Base-by-base conservation (phyloP, 2,797 vertebrate species). In the Amniataba percoides region DNA sequence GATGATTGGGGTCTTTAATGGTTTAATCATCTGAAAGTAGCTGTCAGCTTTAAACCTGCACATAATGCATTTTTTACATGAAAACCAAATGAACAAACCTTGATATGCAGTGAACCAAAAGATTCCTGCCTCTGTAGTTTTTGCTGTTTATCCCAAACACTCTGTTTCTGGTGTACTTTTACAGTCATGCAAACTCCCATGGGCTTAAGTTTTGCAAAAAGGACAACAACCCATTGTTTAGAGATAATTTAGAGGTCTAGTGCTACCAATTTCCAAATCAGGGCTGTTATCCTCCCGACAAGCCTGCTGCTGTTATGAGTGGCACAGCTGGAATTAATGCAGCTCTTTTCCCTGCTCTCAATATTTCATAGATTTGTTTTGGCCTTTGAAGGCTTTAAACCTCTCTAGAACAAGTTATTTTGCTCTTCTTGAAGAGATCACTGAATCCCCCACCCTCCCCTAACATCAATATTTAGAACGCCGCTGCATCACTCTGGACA, bases 381-480 rank as follows among this genome's bases (percentile, higher is more conserved):
- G 48, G 84, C 68, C 71, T 88, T 83, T 83, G 73, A 77, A 81
- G 77, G 64, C 74, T 87, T 87, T 80, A 76, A 88, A 84, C 63
- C 78, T 80, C 78, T 78, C 71, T 16, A 59, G 67, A 81, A 84
- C 56, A 7, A 78, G 73, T 83, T 82, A 77, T 87, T 90, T 89
- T 66, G 53, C 65, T 77, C 71, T 56, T 82, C 64, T 86, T 74
- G 16, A 85, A 80, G 62, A 66, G 73, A 84, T 74, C 63, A 12
- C 71, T 25, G 52, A 81, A 77, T 70, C 58, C 66, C 74, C 80
- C 31, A 19, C 71, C 12, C 58, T 68, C 45, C 59, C 16, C 73
- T 75, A 55, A 39, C 90, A 93, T 92, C 82, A 92, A 93, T 94
- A 93, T 94, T 94, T 89, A 91, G 88, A 78, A 16, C 27, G 34